Base-by-base conservation (phyloP, 1,140 invertebrate species). In the Saxidomus purpurata region DNA sequence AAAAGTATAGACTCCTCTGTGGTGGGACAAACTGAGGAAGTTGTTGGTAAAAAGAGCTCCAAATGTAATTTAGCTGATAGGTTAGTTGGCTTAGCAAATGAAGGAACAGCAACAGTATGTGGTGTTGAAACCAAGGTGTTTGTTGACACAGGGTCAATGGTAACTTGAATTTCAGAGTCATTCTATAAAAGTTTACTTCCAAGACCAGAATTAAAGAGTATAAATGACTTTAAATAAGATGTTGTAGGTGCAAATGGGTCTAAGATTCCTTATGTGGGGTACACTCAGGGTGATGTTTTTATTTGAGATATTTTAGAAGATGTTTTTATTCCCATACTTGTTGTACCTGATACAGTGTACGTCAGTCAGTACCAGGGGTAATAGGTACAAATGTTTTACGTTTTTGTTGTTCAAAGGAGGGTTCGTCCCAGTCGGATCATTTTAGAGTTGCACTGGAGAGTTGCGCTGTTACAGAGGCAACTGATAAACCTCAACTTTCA, bases 281-380 rank as follows among this genome's bases (percentile, higher is more conserved):
- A 87, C n/a, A 77, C 77, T 4, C 36, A 31, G 28, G 47, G 40
- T 9, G 43, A 52, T 8, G 25, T 76, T 3, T 34, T 59, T 11
- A 77, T 87, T 22, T 47, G 69, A 28, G 11, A 19, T 36, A 9
- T n/a, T 76, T 40, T 28, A 40, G 38, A 55, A 47, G n/a, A 6
- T 49, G n/a, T 86, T 22, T 71, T 40, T 52, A 63, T 55, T 36
- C 67, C 49, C 9, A 59, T 87, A 38, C 40, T 87, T 36, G 34
- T 87, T 76, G 71, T 77, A 22, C 84, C 84, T 0, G 67, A 74
- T 47, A 87, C 84, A 17, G 38, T 25, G 17, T 87, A 77, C 36
- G 36, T 59, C 25, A 25, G 3, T 22, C 25, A 22, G 71, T 87
- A 43, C 84, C 47, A 38, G 31, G 43, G 3, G 34, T 87, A 34